Evolutionary conservation across 1,140 invertebrate genomes (phyloP), one percentile per base, ranked within the genome.

Genomic region (Mamestra configurata): DNA sequence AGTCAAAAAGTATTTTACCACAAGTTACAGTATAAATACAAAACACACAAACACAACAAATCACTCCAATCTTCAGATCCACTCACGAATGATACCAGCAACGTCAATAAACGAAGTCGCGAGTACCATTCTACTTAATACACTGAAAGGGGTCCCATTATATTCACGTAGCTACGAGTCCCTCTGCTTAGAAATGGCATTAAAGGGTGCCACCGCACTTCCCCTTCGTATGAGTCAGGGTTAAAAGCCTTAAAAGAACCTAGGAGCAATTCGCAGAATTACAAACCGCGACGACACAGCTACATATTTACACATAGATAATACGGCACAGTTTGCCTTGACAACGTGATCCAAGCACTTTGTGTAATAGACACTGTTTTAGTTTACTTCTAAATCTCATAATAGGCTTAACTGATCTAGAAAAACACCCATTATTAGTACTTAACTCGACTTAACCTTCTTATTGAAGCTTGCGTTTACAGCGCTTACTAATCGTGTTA

Each of bases 401-500:
- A 66, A 66, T 66, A 66, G 35, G 61, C 61, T 66, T 66, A 66
- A 70, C 66, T 46, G 66, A 70, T 70, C 11, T 49, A 70, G 66
- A 70, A 46, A 68, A 46, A 46, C 20, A 24, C 40, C 66, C 13
- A 59, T 57, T 73, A 73, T 27, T 55, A 24, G 18, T 40, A 57
- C 71, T 73, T 37, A 73, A 57, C 68, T 73, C 18, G 31, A 73
- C 46, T 73, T 73, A 57, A 73, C 51, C 71, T 72, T 13, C 46
- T 71, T 53, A 55, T 46, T 71, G 27, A 70, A 78, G 31, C 49
- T 70, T 57, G 53, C 11, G 31, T 24, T 70, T 55, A 53, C 40
- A 51, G 22, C 43, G 53, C 64, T 76, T 77, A 71, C 72, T 80
- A 77, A 80, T 80, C 49, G 55, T 27, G 72, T 61, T 80, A 80